Evolutionary conservation across 2,113 vertebrate species (phyloP).

Genomic region (Corydoras sp.): DNA sequence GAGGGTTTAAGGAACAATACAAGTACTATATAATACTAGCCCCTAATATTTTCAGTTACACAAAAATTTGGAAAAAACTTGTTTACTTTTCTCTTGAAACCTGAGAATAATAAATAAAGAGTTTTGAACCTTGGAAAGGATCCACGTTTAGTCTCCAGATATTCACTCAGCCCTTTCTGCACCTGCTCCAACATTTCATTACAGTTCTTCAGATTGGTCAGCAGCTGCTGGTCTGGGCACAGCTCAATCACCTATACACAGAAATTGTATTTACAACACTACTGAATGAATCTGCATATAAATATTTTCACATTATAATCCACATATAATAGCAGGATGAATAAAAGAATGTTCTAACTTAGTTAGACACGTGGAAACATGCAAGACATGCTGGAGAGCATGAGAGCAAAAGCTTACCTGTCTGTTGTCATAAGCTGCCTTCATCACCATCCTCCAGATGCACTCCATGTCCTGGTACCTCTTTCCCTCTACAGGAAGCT

Average conservation of each 20-base stretch:
- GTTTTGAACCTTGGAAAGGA: conserved; percentile 75
- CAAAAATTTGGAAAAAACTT: too few relatives aligned
- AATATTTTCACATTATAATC: too few relatives aligned
- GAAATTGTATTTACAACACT: not conserved
- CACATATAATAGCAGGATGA: too few relatives aligned
- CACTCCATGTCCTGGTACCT: conserved; percentile 75
- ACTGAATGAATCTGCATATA: too few relatives aligned
- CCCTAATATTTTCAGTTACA: too few relatives aligned
- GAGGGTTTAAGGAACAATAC: too few relatives aligned
- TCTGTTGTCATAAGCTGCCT: conserved; percentile 67
- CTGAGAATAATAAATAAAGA: too few relatives aligned
- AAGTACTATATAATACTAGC: too few relatives aligned
- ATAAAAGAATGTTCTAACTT: too few relatives aligned
- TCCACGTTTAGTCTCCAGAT: conserved; percentile 78
- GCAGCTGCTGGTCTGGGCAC: conserved; percentile 71
- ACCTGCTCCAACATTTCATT: conserved; percentile 77
- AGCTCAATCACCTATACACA: conserved; percentile 74
- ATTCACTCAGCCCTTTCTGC: conserved; percentile 85
- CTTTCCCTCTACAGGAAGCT: conserved; percentile 78
- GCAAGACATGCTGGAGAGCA: not conserved
- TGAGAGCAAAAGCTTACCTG: conserved; percentile 56
- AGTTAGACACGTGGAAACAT: too few relatives aligned
- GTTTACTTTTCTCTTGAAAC: too few relatives aligned
- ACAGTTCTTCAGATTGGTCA: conserved; percentile 70
- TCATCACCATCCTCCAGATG: conserved; percentile 81